Evolutionary conservation across 2,888 invertebrate species (phyloP).

Genomic region (Agrochola lychnidis): DNA sequence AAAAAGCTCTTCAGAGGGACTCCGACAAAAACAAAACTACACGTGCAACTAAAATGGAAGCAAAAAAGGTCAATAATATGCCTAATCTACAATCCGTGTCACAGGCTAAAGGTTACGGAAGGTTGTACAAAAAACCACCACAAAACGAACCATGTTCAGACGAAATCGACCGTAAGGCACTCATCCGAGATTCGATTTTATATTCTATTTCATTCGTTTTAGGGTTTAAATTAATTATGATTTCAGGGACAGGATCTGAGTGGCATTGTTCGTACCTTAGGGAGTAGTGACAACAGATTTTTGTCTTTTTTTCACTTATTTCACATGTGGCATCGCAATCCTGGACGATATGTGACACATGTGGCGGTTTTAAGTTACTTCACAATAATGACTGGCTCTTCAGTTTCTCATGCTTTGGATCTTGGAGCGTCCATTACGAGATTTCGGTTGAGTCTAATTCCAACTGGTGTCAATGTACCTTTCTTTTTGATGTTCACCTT

Average conservation of each 20-base stretch:
- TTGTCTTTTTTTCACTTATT: slow-evolving; percentile 85
- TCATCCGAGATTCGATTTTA: slow-evolving; percentile 66
- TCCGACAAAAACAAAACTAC: slow-evolving; percentile 82
- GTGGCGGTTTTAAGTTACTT: slow-evolving; percentile 89
- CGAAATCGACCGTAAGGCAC: slow-evolving; percentile 84
- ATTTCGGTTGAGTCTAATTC: slow-evolving; percentile 74
- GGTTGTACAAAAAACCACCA: slow-evolving; percentile 87
- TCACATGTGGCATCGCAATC: slow-evolving; percentile 90
- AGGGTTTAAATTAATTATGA: slow-evolving; percentile 76
- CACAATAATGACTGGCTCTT: slow-evolving; percentile 88
- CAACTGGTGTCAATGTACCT: slow-evolving; percentile 80
- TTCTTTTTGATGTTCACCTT: slow-evolving; percentile 85
- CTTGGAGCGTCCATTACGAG: slow-evolving; percentile 81
- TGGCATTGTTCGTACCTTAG: slow-evolving; percentile 89
- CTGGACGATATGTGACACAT: slow-evolving; percentile 90
- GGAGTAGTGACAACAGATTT: slow-evolving; percentile 90
- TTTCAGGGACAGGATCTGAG: slow-evolving; percentile 71
- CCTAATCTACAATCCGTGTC: slow-evolving; percentile 91
- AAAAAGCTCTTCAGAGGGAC: slow-evolving; percentile 78
- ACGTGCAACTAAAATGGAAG: slow-evolving; percentile 86
- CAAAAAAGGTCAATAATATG: slow-evolving; percentile 90
- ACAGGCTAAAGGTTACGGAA: slow-evolving; percentile 90
- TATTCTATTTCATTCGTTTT: slow-evolving; percentile 68
- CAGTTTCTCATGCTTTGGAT: slow-evolving; percentile 84
- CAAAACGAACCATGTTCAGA: slow-evolving; percentile 81